Percentiles rank a stretch among this genome's conserved stretches.
Evolutionary conservation across 2,797 vertebrate genomes (phyloP).

Genomic region (Onychomys leucogaster): DNA sequence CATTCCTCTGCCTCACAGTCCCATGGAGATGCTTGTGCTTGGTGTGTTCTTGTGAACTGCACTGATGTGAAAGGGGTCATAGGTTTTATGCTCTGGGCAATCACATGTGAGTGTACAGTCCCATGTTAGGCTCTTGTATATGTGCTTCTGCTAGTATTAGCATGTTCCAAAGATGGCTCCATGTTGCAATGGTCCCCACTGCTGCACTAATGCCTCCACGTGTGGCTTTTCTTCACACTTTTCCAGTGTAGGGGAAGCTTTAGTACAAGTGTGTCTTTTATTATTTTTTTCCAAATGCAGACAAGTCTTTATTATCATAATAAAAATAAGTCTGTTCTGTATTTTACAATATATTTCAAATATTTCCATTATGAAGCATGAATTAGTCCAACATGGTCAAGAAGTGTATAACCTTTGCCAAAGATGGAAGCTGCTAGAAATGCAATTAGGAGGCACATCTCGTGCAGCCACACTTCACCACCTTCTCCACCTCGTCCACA

Average conservation of each 20-base stretch:
- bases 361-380: slow-evolving; percentile 97
- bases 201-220: slow-evolving; percentile 76
- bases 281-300: slow-evolving; percentile 87
- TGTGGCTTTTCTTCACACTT: slow-evolving; percentile 80
- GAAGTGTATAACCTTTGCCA: slow-evolving; percentile 86
- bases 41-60: slow-evolving; percentile 66
- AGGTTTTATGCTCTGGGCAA: slow-evolving; percentile 63
- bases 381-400: slow-evolving; percentile 94
- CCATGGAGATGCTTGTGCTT: slow-evolving; percentile 77
- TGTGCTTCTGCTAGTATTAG: slow-evolving; percentile 83
- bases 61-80: slow-evolving; percentile 64
- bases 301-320: slow-evolving; percentile 95
- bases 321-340: slow-evolving; percentile 99
- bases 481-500: slow-evolving; percentile 98
- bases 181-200: slow-evolving; percentile 75
- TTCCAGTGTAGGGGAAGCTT: slow-evolving; percentile 86
- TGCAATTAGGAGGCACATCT: slow-evolving; percentile 92
- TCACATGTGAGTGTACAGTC: slow-evolving; percentile 62
- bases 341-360: slow-evolving; percentile 99
- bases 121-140: slow-evolving; percentile 65
- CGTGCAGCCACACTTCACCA: slow-evolving; percentile 98
- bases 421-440: slow-evolving; percentile 75
- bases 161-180: slow-evolving; percentile 81
- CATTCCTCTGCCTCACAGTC: slow-evolving; percentile 72
- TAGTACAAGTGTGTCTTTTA: slow-evolving; percentile 88